phyloP scores from a whole-genome alignment of 2,888 invertebrate species.

The Pachymerium ferrugineum region DNA sequence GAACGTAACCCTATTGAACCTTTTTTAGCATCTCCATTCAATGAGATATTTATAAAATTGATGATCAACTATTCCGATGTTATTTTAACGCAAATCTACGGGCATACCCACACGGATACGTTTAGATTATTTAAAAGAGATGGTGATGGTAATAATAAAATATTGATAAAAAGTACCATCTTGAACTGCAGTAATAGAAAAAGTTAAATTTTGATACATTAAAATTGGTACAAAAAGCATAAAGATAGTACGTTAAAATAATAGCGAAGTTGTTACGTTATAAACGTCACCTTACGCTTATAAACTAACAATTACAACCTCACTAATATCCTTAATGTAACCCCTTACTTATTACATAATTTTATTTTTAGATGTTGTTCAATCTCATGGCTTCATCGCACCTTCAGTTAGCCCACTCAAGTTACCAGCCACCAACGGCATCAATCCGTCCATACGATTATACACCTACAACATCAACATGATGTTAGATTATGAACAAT shows the following conservation, averaged over 20 bases:
- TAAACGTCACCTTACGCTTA: too few species aligned
- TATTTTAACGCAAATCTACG: constrained; percentile 87
- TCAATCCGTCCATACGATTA: constrained; percentile 7
- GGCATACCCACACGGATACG: constrained; percentile 85
- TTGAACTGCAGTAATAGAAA: too few species aligned
- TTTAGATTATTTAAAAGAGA: constrained; percentile 57
- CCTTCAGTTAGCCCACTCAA: constrained; percentile 29
- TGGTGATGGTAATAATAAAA: neutral
- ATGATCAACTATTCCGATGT: constrained; percentile 71
- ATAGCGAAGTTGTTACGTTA: too few species aligned
- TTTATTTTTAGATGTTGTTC: neutral
- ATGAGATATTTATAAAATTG: constrained; percentile 65
- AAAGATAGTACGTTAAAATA: too few species aligned
- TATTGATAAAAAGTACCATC: too few species aligned
- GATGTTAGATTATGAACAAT: constrained; percentile 18
- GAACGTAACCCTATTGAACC: constrained; percentile 57
- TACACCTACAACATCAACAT: neutral
- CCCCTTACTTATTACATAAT: too few species aligned
- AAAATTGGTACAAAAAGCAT: too few species aligned
- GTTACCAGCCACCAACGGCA: neutral
- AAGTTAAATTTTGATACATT: too few species aligned
- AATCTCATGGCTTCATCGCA: constrained; percentile 29
- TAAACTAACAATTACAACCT: too few species aligned
- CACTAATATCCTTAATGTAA: too few species aligned
- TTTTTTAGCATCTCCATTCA: constrained; percentile 67